phyloP scores from a whole-genome alignment of 2,113 vertebrate species.

The Pteronura brasiliensis region DNA sequence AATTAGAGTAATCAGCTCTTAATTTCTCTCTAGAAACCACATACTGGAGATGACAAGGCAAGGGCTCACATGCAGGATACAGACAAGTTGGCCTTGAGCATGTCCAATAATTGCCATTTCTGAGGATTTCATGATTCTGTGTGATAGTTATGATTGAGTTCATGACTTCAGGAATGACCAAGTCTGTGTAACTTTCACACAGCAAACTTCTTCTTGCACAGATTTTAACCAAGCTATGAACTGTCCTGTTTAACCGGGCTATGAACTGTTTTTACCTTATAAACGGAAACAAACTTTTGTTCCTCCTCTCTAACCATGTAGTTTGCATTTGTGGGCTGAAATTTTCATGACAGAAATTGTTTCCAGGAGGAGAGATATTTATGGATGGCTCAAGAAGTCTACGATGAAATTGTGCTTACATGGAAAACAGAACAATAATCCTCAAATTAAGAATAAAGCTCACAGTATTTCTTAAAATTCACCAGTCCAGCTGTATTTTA shows the following conservation, averaged over 20 bases:
- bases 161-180: background rate
- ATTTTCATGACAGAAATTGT: conserved; percentile 11
- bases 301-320: background rate
- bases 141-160: background rate
- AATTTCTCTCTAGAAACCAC: background rate
- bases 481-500: background rate
- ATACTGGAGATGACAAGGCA: background rate
- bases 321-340: background rate
- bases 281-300: background rate
- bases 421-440: background rate
- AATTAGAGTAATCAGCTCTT: background rate
- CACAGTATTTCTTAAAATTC: background rate
- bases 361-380: background rate
- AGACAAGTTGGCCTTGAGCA: background rate
- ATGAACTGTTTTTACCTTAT: background rate
- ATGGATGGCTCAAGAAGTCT: background rate
- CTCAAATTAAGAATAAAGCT: background rate
- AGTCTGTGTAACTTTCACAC: background rate
- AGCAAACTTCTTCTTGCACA: background rate
- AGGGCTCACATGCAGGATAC: background rate
- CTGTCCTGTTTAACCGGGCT: background rate
- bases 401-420: background rate
- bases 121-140: background rate
- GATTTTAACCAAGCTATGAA: background rate
- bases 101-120: background rate